Percentiles rank a stretch among this genome's conserved stretches.
These are phyloP conservation scores for Limnephilus rhombicus DNA, from an alignment of 2,888 invertebrate genomes.

Conservation along the genomic window DNA sequence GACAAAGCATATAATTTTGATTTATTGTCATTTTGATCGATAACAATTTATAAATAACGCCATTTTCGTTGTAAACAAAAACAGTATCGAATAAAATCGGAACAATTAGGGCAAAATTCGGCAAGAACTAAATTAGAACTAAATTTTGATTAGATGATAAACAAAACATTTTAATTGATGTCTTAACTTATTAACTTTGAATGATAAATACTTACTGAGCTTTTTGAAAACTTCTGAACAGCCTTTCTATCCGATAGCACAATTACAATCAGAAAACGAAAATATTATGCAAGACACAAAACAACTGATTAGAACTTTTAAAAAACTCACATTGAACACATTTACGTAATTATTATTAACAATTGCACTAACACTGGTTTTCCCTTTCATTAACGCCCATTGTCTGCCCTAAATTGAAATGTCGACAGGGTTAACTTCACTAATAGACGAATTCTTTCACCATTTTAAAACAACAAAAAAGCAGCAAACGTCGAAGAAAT, in stretches of 20 bases:
- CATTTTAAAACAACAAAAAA: constrained; percentile 27
- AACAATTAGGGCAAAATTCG: not conserved
- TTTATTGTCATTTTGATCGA: not conserved
- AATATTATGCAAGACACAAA: constrained; percentile 36
- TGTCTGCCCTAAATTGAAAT: constrained; percentile 36
- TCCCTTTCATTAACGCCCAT: constrained; percentile 23
- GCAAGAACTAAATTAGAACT: not conserved
- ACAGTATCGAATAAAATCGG: not conserved
- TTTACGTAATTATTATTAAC: not conserved
- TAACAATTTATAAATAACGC: not conserved
- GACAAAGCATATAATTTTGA: not conserved
- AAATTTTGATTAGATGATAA: not conserved
- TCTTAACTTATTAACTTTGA: not conserved
- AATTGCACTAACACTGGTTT: constrained; percentile 17
- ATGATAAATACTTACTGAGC: constrained; percentile 12
- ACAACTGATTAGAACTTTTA: not conserved
- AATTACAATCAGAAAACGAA: not conserved
- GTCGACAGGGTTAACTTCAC: constrained; percentile 30
- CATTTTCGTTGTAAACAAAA: not conserved
- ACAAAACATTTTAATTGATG: not conserved
- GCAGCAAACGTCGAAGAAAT: not conserved
- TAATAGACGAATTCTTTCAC: constrained; percentile 8
- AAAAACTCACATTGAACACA: constrained; percentile 14
- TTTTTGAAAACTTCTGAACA: not conserved
- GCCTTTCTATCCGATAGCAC: constrained; percentile 21